Evolutionary conservation across 1,140 invertebrate genomes (phyloP).

Genomic region (Cardiocondyla obscurior): DNA sequence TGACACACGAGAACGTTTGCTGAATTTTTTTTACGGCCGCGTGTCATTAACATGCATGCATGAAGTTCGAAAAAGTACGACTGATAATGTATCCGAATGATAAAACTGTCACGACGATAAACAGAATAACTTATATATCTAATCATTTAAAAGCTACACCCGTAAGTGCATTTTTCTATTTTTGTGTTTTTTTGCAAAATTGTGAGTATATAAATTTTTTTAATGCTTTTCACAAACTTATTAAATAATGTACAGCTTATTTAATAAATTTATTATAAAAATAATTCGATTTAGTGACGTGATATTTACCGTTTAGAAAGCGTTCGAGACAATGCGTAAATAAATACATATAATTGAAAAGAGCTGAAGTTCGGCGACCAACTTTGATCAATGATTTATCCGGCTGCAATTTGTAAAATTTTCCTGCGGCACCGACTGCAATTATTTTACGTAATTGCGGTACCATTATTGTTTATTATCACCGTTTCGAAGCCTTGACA

Average conservation of each 20-base stretch:
- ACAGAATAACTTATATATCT: too few species aligned
- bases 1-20: neutral
- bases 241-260: too few species aligned
- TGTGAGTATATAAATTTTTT: too few species aligned
- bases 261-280: neutral
- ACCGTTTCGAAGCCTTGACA: constrained; percentile 27
- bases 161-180: neutral
- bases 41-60: neutral
- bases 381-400: constrained; percentile 34
- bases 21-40: neutral
- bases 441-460: constrained; percentile 57
- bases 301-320: constrained; percentile 1
- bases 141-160: neutral
- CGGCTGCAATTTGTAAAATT: constrained; percentile 63
- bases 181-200: neutral
- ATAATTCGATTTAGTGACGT: neutral
- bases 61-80: neutral
- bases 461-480: constrained; percentile 35
- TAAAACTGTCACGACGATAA: neutral
- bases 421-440: constrained; percentile 31
- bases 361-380: constrained; percentile 52
- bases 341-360: constrained; percentile 51
- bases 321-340: constrained; percentile 40
- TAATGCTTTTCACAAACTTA: too few species aligned
- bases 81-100: neutral